Conservation (phyloP, 2,113 vertebrate species). For the Pluvialis apricaria region DNA sequence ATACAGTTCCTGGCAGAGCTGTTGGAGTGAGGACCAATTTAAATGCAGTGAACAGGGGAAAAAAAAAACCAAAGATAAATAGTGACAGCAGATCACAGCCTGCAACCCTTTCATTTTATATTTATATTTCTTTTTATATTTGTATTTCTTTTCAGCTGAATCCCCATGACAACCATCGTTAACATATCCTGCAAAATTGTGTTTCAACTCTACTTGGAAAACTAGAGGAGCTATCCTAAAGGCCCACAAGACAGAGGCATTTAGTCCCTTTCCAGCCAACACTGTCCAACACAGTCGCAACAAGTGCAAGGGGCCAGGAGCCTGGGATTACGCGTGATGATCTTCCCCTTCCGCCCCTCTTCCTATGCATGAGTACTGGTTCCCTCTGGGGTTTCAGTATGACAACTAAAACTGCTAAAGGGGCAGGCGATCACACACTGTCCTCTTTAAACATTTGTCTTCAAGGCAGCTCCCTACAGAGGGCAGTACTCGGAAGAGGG, state of each 20-base stretch:
- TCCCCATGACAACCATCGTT: constrained; percentile 32
- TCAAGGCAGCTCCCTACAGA: neutral
- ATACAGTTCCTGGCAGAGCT: neutral
- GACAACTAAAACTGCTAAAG: neutral
- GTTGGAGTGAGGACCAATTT: neutral
- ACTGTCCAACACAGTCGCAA: neutral
- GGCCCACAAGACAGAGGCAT: neutral
- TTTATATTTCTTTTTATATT: constrained; percentile 40
- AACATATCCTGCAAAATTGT: neutral
- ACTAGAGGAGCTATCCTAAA: neutral
- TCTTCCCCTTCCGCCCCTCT: neutral
- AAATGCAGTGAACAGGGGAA: neutral
- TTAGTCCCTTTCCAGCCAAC: neutral
- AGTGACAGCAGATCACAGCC: constrained; percentile 33
- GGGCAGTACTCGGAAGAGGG: neutral
- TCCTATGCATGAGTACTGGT: neutral
- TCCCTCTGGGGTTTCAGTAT: neutral
- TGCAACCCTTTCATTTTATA: constrained; percentile 22
- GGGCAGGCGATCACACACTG: neutral
- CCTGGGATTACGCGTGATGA: neutral
- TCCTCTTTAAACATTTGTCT: neutral
- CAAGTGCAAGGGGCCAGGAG: neutral
- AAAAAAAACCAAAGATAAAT: neutral
- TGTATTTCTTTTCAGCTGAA: constrained; percentile 35
- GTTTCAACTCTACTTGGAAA: neutral